These are phyloP conservation scores for Coluber constrictor DNA, from an alignment of 2,797 vertebrate genomes.

Conservation along the genomic window DNA sequence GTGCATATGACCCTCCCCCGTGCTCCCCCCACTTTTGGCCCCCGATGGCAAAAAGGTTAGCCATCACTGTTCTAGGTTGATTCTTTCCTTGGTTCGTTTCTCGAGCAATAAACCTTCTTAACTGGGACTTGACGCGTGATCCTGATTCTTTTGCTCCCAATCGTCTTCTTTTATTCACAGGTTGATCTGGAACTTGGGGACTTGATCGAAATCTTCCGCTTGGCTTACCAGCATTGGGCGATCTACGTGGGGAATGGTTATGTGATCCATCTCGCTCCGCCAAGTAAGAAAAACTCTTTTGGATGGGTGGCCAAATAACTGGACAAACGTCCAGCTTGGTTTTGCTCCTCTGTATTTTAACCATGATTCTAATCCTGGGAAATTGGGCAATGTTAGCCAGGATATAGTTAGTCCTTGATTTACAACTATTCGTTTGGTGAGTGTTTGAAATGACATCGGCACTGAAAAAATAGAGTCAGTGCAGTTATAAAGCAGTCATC, in stretches of 20 bases:
- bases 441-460: background rate
- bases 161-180: conserved; percentile 28
- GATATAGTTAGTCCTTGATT: background rate
- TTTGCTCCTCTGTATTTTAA: background rate
- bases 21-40: too few species aligned
- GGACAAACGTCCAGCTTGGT: background rate
- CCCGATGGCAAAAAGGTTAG: too few species aligned
- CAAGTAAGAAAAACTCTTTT: conserved; percentile 61
- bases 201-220: conserved; percentile 75
- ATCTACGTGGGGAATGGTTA: conserved; percentile 75
- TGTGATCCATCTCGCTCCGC: conserved; percentile 76
- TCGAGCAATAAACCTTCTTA: background rate
- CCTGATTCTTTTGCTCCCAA: background rate
- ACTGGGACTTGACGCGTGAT: background rate
- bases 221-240: conserved; percentile 78
- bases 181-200: conserved; percentile 73
- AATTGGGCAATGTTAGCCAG: background rate
- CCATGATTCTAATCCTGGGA: background rate
- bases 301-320: background rate
- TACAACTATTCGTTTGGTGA: background rate
- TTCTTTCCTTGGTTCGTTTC: background rate
- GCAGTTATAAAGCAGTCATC: too few species aligned
- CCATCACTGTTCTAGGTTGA: background rate
- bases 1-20: too few species aligned
- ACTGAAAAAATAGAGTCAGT: too few species aligned